Base-by-base conservation (phyloP, 2,113 vertebrate species). In the Paradisaea rubra region DNA sequence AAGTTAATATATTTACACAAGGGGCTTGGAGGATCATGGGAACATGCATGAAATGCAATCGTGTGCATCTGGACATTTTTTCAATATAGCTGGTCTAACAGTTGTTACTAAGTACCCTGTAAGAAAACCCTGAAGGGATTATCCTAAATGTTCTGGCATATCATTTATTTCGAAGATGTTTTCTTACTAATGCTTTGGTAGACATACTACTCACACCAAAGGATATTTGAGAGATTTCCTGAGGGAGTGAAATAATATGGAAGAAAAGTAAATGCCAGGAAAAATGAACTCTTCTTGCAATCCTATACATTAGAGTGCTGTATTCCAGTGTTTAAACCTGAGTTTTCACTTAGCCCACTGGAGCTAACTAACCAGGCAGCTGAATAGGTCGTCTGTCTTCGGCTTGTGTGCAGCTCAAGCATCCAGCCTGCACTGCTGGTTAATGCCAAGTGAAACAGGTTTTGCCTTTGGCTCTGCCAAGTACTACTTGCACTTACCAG, bases 361-460 rank as follows among this genome's bases (percentile, higher is more conserved):
- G 74, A 95, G 61, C 74, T 92, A 82, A 66, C 63, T 87, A 56
- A 45, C 44, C 79, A 79, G 57, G 21, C 30, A 91, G 66, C 68
- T 90, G 85, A 88, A 79, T 89, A 77, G 86, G 31, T 71, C 45
- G 33, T 92, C 96, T 96, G 61, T 80, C 88, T 91, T 86, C 87
- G 86, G 74, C 54, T 80, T 50, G 19, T 31, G 37, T 63, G 88
- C 90, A 92, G 45, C 65, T 52, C 16, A 31, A 95, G 53, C 41
- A 30, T 53, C 49, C 81, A 61, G 4, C 39, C 68, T 54, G 78
- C 9, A 7, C 77, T 71, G 23, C 25, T 44, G 7, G 9, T 50
- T 73, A 53, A 69, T 50, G 91, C 91, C 96, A 96, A 94, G 16
- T 37, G 79, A 95, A 97, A 95, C 27, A 82, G 49, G 57, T 70